Percentiles rank a stretch among this genome's conserved stretches.
Evolutionary conservation across 53 echinoderm and acorn worm genomes (phyloP).

Genomic region (Pentamera pediparva): DNA sequence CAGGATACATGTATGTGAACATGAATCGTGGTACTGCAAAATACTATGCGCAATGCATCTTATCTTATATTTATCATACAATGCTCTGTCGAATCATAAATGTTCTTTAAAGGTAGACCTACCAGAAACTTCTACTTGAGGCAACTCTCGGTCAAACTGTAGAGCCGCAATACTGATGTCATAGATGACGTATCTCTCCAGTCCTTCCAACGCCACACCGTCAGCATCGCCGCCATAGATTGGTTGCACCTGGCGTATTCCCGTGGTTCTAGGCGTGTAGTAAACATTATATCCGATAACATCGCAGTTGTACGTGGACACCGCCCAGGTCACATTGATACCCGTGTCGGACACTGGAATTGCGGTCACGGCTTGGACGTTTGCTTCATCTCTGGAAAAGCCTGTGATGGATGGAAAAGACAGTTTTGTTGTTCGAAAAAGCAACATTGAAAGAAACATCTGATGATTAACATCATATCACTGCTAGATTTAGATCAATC

Average conservation of each 20-base stretch:
- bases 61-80: too few species aligned
- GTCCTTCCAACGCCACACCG: conserved; percentile 1
- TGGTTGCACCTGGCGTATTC: background rate
- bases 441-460: too few species aligned
- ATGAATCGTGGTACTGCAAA: too few species aligned
- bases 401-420: too few species aligned
- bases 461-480: too few species aligned
- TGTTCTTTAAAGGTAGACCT: too few species aligned
- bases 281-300: conserved; percentile 72
- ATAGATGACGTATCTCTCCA: conserved; percentile 40
- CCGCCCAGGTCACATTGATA: conserved; percentile 65
- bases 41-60: too few species aligned
- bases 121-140: too few species aligned
- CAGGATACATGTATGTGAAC: too few species aligned
- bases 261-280: conserved; percentile 31
- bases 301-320: conserved; percentile 75
- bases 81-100: too few species aligned
- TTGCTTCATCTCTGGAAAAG: conserved; percentile 52
- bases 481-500: too few species aligned
- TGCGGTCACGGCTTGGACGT: conserved; percentile 55
- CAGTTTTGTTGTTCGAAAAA: too few species aligned
- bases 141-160: conserved; percentile 39
- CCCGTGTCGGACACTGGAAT: conserved; percentile 30
- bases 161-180: conserved; percentile 58
- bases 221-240: conserved; percentile 51